A percentile compares a stretch with the other conserved stretches of the same genome.
Evolutionary conservation across 2,888 invertebrate genomes (phyloP).

Genomic region (Hesperia comma): DNA sequence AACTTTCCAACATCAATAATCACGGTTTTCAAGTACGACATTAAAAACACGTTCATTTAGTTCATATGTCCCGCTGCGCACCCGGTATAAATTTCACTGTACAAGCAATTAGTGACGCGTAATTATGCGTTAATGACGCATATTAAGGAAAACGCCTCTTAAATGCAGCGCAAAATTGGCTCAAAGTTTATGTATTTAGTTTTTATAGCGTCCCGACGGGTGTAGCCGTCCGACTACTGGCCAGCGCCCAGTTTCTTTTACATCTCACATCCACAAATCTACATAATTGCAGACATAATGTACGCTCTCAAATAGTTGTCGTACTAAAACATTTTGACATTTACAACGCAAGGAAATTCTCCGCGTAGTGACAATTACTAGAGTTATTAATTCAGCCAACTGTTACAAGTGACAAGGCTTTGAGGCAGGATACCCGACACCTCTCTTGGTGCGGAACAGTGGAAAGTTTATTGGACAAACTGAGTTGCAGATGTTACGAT

Average conservation of each 20-base stretch:
- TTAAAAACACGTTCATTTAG: slow-evolving; percentile 19
- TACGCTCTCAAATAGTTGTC: neutral
- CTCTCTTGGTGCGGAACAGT: no score
- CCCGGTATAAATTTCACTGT: slow-evolving; percentile 32
- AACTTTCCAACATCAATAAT: slow-evolving; percentile 34
- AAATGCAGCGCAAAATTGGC: slow-evolving; percentile 33
- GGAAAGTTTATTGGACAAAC: no score
- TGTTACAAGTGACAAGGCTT: no score
- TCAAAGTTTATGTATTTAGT: slow-evolving; percentile 30
- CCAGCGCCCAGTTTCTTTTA: slow-evolving; percentile 18
- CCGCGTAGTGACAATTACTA: neutral
- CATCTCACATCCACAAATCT: slow-evolving; percentile 12
- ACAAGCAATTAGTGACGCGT: slow-evolving; percentile 32
- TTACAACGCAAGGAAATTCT: neutral
- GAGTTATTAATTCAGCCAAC: neutral
- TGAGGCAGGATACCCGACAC: no score
- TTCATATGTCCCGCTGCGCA: slow-evolving; percentile 25
- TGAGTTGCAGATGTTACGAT: no score
- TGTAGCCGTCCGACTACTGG: neutral
- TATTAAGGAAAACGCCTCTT: slow-evolving; percentile 35
- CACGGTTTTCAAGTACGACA: slow-evolving; percentile 11
- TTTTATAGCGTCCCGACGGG: slow-evolving; percentile 22
- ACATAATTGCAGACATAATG: slow-evolving; percentile 14
- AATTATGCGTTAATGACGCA: slow-evolving; percentile 35
- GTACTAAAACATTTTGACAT: neutral